Evolutionary conservation across 64 coral and sea anemone genomes (phyloP), one percentile per base, ranked within the genome.

Genomic region (Pocillopora damicornis): DNA sequence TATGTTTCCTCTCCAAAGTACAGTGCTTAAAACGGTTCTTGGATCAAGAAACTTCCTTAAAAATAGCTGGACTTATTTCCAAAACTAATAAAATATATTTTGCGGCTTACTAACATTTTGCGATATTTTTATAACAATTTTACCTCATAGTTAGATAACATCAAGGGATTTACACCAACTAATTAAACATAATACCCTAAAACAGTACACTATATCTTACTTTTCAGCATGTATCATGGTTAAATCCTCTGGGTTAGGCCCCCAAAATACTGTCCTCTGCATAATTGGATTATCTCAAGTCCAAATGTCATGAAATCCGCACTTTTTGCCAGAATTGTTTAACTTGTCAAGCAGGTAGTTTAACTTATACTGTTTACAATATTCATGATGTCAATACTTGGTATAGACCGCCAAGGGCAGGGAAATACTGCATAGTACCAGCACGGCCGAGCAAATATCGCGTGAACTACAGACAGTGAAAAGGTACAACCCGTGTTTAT

Each of bases 331-430:
- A 58, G 65, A 25, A 85, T 71, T 85, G 81, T 85, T 58, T 85
- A 68, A 58, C 16, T 85, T 85, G 81, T 71, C 72, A 71, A 85
- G 81, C 81, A 85, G 81, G 81, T 85, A 85, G 81, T 85, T 85
- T 85, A 85, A 85, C 81, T 85, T 85, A 30, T 85, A 16, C 64
- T 72, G 35, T 72, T 72, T 71, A 58, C 65, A 85, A 85, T 85
- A 85, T 85, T 85, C 65, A 85, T 85, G 64, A 85, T 72, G 35
- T 15, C 20, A 85, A 58, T 71, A 58, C 36, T 72, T 68, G 37
- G 81, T 71, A 71, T 71, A 25, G 67, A 71, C 67, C 67, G 67
- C 67, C 67, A 71, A 71, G 67, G 67, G 67, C 67, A 71, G 1
- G 20, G n/a, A 71, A 71, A 71, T 71, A 23, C 67, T 71, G 67